Percentiles rank a stretch among this genome's conserved stretches.
Evolutionary conservation across 2,113 vertebrate species (phyloP).

Genomic region (Excalfactoria chinensis): DNA sequence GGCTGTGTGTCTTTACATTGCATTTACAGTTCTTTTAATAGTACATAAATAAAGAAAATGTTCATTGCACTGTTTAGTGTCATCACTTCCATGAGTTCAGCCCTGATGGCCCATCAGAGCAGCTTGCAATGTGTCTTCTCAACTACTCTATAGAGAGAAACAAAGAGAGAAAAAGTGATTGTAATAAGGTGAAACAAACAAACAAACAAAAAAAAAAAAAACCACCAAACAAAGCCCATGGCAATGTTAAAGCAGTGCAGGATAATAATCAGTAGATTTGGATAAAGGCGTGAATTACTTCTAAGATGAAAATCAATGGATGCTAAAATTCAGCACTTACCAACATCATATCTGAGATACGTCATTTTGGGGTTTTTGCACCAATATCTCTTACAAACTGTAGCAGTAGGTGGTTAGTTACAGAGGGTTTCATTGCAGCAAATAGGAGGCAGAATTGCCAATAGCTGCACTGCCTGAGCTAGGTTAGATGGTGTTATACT

Average conservation of each 20-base stretch:
- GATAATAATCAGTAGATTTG: not conserved
- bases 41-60: slow-evolving; percentile 90
- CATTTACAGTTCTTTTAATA: slow-evolving; percentile 96
- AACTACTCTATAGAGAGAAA: slow-evolving; percentile 87
- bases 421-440: not conserved
- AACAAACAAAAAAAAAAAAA: not conserved
- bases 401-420: not conserved
- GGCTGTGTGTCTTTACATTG: slow-evolving; percentile 98
- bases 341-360: not conserved
- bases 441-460: not conserved
- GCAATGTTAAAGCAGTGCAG: not conserved
- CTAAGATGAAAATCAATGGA: not conserved
- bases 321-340: slow-evolving; percentile 30
- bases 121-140: slow-evolving; percentile 80
- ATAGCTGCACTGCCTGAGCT: not conserved
- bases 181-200: not conserved
- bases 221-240: slow-evolving; percentile 3
- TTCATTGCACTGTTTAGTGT: slow-evolving; percentile 88
- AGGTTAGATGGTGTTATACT: not conserved
- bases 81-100: slow-evolving; percentile 84
- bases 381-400: not conserved
- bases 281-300: slow-evolving; percentile 4
- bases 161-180: slow-evolving; percentile 45
- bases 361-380: not conserved
- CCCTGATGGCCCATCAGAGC: slow-evolving; percentile 83